Conservation (phyloP, 2,888 invertebrate genomes). For the Nesidiocoris tenuis region DNA sequence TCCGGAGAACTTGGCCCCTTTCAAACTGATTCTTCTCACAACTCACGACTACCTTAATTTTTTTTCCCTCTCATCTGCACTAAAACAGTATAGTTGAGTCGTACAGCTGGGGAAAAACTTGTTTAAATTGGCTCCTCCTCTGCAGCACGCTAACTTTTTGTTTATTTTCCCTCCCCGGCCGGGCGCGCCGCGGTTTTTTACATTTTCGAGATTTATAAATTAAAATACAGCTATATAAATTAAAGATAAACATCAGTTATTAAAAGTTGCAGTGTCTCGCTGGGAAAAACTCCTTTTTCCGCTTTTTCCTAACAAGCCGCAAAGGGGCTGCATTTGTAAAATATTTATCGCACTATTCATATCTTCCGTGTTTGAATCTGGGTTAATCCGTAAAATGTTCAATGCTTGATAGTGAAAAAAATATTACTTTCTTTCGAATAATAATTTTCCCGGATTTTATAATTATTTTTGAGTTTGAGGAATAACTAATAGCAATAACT, state of each 20-base stretch:
- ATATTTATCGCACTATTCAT: too few species aligned
- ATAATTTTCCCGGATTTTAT: too few species aligned
- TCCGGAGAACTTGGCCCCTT: neutral
- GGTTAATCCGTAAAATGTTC: too few species aligned
- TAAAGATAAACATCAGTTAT: slow-evolving; percentile 33
- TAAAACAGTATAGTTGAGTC: neutral
- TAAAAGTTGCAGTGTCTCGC: neutral
- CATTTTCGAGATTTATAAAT: slow-evolving; percentile 8
- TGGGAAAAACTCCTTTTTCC: neutral
- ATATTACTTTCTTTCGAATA: too few species aligned
- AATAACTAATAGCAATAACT: too few species aligned
- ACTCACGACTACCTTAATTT: neutral
- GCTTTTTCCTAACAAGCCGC: neutral
- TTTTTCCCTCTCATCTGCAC: neutral
- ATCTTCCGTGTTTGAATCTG: too few species aligned
- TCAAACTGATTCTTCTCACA: neutral
- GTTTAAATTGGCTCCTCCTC: neutral
- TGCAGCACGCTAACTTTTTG: neutral
- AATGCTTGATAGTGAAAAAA: too few species aligned
- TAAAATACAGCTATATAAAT: slow-evolving; percentile 20
- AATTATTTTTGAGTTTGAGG: too few species aligned
- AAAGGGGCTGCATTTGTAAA: neutral
- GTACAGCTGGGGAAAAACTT: slow-evolving; percentile 8
- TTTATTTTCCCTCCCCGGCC: too few species aligned
- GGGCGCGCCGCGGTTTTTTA: too few species aligned